These are phyloP conservation scores for Chaetodon trifasciatus DNA, from an alignment of 2,797 vertebrate species.

Conservation along the genomic window DNA sequence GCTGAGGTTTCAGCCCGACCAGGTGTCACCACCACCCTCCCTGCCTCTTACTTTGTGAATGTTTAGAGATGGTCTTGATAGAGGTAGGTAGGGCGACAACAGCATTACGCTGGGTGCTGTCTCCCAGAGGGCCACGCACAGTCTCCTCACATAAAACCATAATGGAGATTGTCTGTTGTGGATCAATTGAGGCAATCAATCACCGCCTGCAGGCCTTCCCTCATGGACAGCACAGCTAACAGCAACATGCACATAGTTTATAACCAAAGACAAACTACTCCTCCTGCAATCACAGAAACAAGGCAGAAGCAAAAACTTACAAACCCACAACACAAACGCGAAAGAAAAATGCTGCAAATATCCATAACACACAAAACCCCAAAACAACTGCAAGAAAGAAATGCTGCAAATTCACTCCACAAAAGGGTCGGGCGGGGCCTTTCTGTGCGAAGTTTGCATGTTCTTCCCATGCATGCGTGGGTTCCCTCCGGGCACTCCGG, in stretches of 20 bases:
- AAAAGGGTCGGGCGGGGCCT: no score
- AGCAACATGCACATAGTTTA: conserved; percentile 30
- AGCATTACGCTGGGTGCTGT: neutral
- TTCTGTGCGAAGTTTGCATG: no score
- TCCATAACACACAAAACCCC: no score
- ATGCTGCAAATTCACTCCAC: no score
- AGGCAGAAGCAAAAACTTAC: no score
- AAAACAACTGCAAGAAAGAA: no score
- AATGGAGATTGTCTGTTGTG: conserved; percentile 72
- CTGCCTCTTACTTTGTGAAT: conserved; percentile 11
- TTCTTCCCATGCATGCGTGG: no score
- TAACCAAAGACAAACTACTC: conserved; percentile 25
- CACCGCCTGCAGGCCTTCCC: conserved; percentile 55
- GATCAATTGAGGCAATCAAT: conserved; percentile 75
- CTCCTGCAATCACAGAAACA: no score
- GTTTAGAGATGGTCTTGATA: conserved; percentile 42
- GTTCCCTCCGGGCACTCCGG: no score
- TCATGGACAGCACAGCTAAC: conserved; percentile 34
- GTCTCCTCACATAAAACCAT: conserved; percentile 74
- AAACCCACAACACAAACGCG: no score
- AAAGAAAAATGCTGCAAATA: no score
- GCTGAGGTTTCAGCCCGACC: conserved; percentile 9
- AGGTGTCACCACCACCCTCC: neutral
- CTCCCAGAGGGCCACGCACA: conserved; percentile 19
- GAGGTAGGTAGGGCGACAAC: conserved; percentile 33